Evolutionary conservation across 2,888 invertebrate species (phyloP).

Genomic region (Tinea trinotella): DNA sequence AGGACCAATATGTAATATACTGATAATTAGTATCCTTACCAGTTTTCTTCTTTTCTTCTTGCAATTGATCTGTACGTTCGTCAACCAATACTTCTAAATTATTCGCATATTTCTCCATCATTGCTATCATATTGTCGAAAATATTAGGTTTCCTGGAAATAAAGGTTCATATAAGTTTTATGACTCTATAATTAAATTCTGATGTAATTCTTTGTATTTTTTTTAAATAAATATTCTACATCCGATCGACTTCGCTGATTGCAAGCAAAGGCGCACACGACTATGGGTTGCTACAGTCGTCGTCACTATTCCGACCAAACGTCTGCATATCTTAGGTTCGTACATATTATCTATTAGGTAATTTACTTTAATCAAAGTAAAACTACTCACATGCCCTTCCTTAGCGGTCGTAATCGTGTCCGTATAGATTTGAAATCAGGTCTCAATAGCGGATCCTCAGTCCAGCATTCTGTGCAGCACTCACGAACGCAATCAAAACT

Average conservation of each 20-base stretch:
- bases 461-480: conserved; percentile 90
- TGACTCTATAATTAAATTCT: conserved; percentile 2
- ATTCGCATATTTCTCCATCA: conserved; percentile 97
- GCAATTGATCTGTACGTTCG: conserved; percentile 89
- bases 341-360: neutral
- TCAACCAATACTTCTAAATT: conserved; percentile 95
- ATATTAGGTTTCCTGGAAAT: conserved; percentile 82
- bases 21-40: conserved; percentile 27
- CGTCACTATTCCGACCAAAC: no score
- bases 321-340: neutral
- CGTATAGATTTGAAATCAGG: conserved; percentile 90
- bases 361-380: conserved; percentile 16
- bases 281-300: no score
- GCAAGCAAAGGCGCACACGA: no score
- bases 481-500: conserved; percentile 90
- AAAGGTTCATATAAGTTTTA: neutral
- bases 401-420: conserved; percentile 82
- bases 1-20: no score
- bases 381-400: conserved; percentile 87
- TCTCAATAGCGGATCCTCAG: conserved; percentile 81
- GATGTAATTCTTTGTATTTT: neutral
- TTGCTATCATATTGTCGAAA: conserved; percentile 98
- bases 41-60: conserved; percentile 94
- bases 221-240: no score
- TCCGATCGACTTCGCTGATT: no score